Conservation (phyloP, 2,888 invertebrate species). For the Laothoe populi region DNA sequence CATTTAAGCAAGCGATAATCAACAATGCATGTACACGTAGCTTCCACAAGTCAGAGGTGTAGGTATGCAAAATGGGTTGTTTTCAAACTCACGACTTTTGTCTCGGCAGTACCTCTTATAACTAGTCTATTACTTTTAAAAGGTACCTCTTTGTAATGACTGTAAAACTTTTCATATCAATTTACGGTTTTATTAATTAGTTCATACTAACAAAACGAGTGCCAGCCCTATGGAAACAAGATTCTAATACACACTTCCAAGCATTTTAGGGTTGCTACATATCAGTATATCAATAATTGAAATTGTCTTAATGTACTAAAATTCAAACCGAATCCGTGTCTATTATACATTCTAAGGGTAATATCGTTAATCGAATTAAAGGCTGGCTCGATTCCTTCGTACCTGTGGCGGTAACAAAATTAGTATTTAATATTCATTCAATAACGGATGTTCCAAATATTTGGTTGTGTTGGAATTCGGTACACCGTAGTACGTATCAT, state of each 20-base stretch:
- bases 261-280: background rate
- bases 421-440: slow-evolving; percentile 56
- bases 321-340: slow-evolving; percentile 23
- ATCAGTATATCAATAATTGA: slow-evolving; percentile 3
- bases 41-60: no score
- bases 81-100: no score
- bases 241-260: background rate
- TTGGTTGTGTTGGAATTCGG: slow-evolving; percentile 35
- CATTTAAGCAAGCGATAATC: no score
- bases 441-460: slow-evolving; percentile 45
- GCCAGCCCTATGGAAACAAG: no score
- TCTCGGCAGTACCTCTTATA: no score
- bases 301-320: slow-evolving; percentile 11
- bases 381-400: slow-evolving; percentile 39
- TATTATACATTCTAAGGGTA: slow-evolving; percentile 50
- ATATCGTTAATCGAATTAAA: slow-evolving; percentile 58
- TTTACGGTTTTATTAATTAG: no score
- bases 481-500: slow-evolving; percentile 32
- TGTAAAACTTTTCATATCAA: background rate
- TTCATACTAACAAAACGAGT: no score
- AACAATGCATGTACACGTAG: no score
- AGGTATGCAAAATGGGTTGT: no score
- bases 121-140: no score
- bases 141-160: no score
- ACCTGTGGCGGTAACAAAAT: slow-evolving; percentile 50